Base-by-base conservation (phyloP, 2,888 invertebrate genomes). In the Phyllotreta striolata region DNA sequence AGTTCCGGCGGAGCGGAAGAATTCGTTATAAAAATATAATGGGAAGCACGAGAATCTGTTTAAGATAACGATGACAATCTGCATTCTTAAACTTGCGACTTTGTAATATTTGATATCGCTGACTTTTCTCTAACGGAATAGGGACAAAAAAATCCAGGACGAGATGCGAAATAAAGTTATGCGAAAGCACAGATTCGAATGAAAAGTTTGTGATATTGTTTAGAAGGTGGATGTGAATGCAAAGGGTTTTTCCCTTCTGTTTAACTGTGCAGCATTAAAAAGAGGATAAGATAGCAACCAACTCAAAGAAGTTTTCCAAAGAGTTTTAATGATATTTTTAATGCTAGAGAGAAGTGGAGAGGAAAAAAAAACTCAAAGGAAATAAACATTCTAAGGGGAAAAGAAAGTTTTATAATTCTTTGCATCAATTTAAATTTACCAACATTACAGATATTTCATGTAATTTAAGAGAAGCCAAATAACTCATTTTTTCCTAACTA, bases 21-120 rank as follows among this genome's bases (percentile, higher is more conserved):
- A 39, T 40, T 54, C 54, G 39, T 54, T 54, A 54, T 40, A 54
- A 54, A 54, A 54, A 54, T 54, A 54, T 40, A 54, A 54, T 54
- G 40, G 54, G 2, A 6, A 13, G 6, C 12, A 9, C 14, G 40
- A 40, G 24, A 39, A 10, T 24, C 40, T 54, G n/a, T 54, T 12
- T 54, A 40, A 54, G 54, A 54, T 54, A 54, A 54, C 40, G 54
- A 54, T 14, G 38, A 54, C 54, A 54, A 54, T 54, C 38, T 54
- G 9, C 13, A 54, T 39, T 54, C 39, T 54, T 39, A 54, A 9
- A 12, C 38, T 52, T 52, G 35, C n/a, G 38, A 52, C 40, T 54
- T 54, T 54, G 54, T 54, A 13, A 24, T 54, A 54, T 14, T 24
- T 40, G 40, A 39, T 54, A 54, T 40, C 24, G 54, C 54, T 54